phyloP scores from a whole-genome alignment of 2,888 invertebrate species.

The Lacanobia oleracea region DNA sequence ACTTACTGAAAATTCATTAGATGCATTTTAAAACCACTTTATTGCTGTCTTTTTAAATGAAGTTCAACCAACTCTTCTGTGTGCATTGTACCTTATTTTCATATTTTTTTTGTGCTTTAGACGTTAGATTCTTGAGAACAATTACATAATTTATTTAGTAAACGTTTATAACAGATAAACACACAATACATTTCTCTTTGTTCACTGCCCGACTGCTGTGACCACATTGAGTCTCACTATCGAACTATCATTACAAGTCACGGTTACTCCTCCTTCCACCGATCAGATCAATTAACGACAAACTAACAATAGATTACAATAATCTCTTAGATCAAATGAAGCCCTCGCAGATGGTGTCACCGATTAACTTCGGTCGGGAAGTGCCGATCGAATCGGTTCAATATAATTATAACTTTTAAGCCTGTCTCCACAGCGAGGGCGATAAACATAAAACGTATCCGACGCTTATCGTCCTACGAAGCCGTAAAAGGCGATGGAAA shows the following conservation, averaged over 20 bases:
- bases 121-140: neutral
- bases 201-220: slow-evolving; percentile 12
- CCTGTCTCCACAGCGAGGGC: neutral
- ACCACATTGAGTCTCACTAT: neutral
- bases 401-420: slow-evolving; percentile 44
- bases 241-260: neutral
- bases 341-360: slow-evolving; percentile 28
- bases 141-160: neutral
- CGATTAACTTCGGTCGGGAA: slow-evolving; percentile 39
- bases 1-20: neutral
- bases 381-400: slow-evolving; percentile 33
- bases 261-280: too few species aligned
- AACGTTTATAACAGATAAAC: neutral
- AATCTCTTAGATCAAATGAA: slow-evolving; percentile 35
- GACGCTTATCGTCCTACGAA: slow-evolving; percentile 30
- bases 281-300: slow-evolving; percentile 18
- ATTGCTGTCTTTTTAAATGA: neutral
- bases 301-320: slow-evolving; percentile 37
- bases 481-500: slow-evolving; percentile 40
- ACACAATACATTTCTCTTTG: slow-evolving; percentile 27
- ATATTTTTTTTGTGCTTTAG: neutral
- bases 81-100: neutral
- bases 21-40: neutral
- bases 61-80: neutral
- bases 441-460: slow-evolving; percentile 28